Base-by-base conservation (phyloP, 1,140 invertebrate genomes). In the Goniozus legneri region DNA sequence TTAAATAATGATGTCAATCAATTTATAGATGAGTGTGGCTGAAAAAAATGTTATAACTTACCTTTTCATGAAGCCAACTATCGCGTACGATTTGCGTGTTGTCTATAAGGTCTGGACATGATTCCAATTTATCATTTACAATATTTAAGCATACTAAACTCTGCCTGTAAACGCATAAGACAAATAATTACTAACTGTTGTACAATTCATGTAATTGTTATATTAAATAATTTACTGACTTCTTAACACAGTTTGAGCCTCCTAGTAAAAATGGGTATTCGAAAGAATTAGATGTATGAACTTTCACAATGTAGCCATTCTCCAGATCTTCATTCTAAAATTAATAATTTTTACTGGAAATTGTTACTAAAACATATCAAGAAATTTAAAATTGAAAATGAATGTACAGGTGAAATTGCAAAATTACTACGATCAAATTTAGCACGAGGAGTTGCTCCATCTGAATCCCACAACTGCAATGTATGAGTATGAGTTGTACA, bases 401-500 rank as follows among this genome's bases (percentile, higher is more conserved):
- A 45, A 35, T 50, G 44, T 58, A 70, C 67, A 30, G 53, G 56
- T 6, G 30, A 57, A 7, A 50, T 19, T 33, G 44, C 54, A 43
- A 70, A 39, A 30, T 75, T 67, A 22, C 77, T 73, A 13, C 87
- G 78, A 1, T 69, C 67, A 58, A 83, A 86, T 53, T 68, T 78
- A 2, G 64, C 57, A 3, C 82, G 61, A 22, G 81, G 72, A 54
- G 82, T 80, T 1, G 81, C 84, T 50, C 77, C 81, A 16, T 80
- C 74, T n/a, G 71, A 71, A 39, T 86, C 72, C 82, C 87, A 92
- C 15, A 89, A 60, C 65, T 89, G 86, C 6, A 91, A 58, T 46
- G 85, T 83, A 58, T 83, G 80, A 10, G 80, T 85, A 57, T 89
- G 82, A 2, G 88, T 88, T 7, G 85, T 74, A 56, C 85, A 88